Percentiles rank a stretch among this genome's conserved stretches.
Conservation (phyloP, 2,888 invertebrate species). For the Drosophila parthenogenetica region DNA sequence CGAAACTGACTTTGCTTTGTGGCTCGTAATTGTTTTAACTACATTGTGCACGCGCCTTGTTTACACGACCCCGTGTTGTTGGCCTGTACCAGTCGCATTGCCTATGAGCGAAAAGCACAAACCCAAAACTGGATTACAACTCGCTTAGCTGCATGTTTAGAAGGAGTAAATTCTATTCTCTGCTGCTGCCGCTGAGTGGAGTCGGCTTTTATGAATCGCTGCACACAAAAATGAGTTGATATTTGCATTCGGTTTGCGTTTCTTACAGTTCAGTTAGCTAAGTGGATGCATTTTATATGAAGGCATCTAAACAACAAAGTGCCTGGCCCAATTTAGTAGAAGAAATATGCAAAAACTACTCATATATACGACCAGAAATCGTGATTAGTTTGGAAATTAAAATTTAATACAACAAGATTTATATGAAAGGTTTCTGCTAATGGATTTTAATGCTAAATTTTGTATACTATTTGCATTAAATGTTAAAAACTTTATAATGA, state of each 20-base stretch:
- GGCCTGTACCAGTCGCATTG: constrained; percentile 26
- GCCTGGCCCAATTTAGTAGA: constrained; percentile 2
- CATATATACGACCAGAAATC: no score
- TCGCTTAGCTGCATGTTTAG: constrained; percentile 23
- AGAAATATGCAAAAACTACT: neutral
- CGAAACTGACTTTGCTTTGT: constrained; percentile 63
- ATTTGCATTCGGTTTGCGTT: constrained; percentile 45
- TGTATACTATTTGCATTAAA: no score
- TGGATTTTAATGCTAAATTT: no score
- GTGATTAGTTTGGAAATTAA: no score
- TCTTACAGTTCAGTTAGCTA: constrained; percentile 10
- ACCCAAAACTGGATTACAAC: neutral
- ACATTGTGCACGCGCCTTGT: constrained; percentile 64
- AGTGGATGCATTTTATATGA: constrained; percentile 15
- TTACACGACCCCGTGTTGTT: constrained; percentile 36
- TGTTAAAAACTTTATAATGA: no score
- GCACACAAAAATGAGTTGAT: constrained; percentile 28
- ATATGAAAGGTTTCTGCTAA: no score
- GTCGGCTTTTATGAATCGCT: constrained; percentile 35
- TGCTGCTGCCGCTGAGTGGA: neutral
- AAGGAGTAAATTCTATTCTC: neutral
- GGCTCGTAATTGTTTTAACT: constrained; percentile 73
- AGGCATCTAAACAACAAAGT: neutral
- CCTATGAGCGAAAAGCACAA: constrained; percentile 15
- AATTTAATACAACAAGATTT: no score